A percentile compares a stretch with the other conserved stretches of the same genome.
Conservation (phyloP, 2,888 invertebrate species). For the Melipona beecheii region DNA sequence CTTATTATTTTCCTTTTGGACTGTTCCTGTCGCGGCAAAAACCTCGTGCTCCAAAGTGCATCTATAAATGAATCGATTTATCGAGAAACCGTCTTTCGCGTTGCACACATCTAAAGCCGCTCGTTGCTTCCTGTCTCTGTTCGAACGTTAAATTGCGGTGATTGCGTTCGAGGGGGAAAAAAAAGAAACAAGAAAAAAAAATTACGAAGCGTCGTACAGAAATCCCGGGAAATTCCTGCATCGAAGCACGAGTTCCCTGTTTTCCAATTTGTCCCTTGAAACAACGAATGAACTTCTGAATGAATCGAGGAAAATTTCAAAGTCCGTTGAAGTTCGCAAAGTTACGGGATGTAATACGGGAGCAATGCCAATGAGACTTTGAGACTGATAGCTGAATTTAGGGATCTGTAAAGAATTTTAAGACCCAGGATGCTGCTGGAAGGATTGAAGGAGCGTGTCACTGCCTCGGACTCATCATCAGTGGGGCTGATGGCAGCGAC, state of each 20-base stretch:
- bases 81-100: constrained; percentile 27
- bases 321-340: background rate
- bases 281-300: background rate
- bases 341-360: background rate
- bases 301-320: background rate
- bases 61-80: constrained; percentile 42
- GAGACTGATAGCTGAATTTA: background rate
- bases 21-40: background rate
- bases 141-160: constrained; percentile 22
- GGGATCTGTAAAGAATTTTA: too few species aligned
- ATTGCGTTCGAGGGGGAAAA: constrained; percentile 2
- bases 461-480: too few species aligned
- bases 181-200: background rate
- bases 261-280: constrained; percentile 11
- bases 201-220: background rate
- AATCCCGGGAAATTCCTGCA: background rate
- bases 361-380: background rate
- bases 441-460: too few species aligned
- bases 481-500: too few species aligned
- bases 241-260: background rate
- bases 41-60: background rate
- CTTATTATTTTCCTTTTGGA: constrained; percentile 1
- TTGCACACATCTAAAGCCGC: background rate
- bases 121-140: constrained; percentile 2
- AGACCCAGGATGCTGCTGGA: too few species aligned